phyloP scores from a whole-genome alignment of 2,888 invertebrate species.

The Acanthosoma haemorrhoidale region DNA sequence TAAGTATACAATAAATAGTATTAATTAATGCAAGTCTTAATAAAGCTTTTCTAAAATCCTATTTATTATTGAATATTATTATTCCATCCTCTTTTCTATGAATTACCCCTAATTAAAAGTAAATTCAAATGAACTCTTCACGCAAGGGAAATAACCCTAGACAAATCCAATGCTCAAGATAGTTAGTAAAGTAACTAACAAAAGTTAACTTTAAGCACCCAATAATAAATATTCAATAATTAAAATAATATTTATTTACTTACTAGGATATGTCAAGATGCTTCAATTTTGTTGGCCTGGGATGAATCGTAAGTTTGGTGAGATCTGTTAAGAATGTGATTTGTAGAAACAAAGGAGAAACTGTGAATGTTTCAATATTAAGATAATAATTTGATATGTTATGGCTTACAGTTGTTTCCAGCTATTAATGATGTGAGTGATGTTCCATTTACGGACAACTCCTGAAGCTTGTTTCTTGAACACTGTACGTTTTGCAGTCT shows the following conservation, averaged over 20 bases:
- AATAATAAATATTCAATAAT: not conserved
- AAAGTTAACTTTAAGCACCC: too few relatives aligned
- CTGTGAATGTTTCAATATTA: not conserved
- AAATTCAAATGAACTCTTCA: too few relatives aligned
- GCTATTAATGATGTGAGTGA: constrained; percentile 68
- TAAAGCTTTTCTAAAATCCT: too few relatives aligned
- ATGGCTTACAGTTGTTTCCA: constrained; percentile 69
- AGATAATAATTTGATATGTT: not conserved
- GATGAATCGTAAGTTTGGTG: constrained; percentile 62
- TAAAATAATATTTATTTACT: constrained; percentile 42
- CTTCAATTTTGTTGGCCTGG: constrained; percentile 64
- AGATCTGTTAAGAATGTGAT: constrained; percentile 56
- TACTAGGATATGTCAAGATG: constrained; percentile 72
- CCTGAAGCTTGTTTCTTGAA: constrained; percentile 67
- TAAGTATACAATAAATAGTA: too few relatives aligned
- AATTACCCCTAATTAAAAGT: too few relatives aligned
- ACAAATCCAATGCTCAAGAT: too few relatives aligned
- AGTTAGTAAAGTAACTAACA: too few relatives aligned
- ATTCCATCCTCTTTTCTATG: too few relatives aligned
- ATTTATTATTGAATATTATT: too few relatives aligned
- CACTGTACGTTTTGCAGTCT: constrained; percentile 72
- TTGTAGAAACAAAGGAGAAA: not conserved
- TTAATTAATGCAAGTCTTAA: too few relatives aligned
- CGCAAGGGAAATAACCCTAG: too few relatives aligned
- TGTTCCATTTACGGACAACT: constrained; percentile 72